Evolutionary conservation across 2,113 vertebrate species (phyloP).

Genomic region (Hemicordylus capensis): DNA sequence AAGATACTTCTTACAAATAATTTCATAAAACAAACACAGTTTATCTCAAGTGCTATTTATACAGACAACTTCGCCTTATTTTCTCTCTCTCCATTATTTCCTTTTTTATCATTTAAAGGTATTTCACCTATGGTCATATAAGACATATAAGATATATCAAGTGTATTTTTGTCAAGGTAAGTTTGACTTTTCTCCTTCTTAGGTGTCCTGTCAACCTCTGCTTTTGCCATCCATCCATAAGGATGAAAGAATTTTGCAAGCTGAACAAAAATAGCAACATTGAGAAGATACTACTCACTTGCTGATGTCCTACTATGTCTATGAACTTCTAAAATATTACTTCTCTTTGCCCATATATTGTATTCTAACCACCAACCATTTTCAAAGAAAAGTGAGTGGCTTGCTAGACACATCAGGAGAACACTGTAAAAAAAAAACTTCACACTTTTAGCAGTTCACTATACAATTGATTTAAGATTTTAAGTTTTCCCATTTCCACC

Average conservation of each 20-base stretch:
- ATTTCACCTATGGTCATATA: not conserved
- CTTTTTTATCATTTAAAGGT: not conserved
- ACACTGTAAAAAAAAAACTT: not conserved
- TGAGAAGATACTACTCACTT: fast-evolving
- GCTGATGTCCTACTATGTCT: not conserved
- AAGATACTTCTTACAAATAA: not conserved
- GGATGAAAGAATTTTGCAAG: not conserved
- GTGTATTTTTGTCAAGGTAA: not conserved
- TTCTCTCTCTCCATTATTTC: not conserved
- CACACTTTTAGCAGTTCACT: constrained; percentile 3
- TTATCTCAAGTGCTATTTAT: not conserved
- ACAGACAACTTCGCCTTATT: not conserved
- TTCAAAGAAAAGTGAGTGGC: not conserved
- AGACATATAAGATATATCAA: not conserved
- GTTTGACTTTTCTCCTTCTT: not conserved
- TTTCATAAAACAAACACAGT: not conserved
- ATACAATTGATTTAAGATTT: not conserved
- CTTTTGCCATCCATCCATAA: not conserved
- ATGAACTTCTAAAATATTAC: not conserved
- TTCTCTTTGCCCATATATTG: fast-evolving
- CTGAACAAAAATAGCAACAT: not conserved
- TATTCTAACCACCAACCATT: not conserved
- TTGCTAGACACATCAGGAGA: fast-evolving
- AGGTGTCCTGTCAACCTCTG: not conserved
- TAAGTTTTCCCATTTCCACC: not conserved